Evolutionary conservation across 2,888 invertebrate species (phyloP).

Genomic region (Apodemia duryi): DNA sequence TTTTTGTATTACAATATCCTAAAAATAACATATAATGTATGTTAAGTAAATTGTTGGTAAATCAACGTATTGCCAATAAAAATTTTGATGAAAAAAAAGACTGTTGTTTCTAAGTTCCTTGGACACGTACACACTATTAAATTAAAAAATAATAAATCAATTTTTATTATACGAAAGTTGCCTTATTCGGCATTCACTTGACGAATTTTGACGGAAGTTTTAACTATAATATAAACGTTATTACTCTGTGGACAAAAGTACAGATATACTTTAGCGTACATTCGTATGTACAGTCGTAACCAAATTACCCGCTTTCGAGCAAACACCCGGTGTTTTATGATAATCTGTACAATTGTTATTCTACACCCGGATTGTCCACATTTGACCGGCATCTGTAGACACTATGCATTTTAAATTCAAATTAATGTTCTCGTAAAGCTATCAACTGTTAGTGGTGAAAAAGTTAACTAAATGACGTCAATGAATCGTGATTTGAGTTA

Average conservation of each 20-base stretch:
- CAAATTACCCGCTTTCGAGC: slow-evolving; percentile 79
- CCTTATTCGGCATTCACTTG: slow-evolving; percentile 27
- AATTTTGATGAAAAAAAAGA: too few species aligned
- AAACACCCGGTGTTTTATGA: slow-evolving; percentile 77
- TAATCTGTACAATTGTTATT: slow-evolving; percentile 73
- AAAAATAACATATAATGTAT: too few species aligned
- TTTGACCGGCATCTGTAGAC: slow-evolving; percentile 73
- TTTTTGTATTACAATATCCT: too few species aligned
- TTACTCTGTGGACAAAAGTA: slow-evolving; percentile 16
- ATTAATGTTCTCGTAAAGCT: slow-evolving; percentile 75
- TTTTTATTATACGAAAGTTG: not conserved
- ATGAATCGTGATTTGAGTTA: slow-evolving; percentile 64
- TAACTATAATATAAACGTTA: slow-evolving; percentile 50
- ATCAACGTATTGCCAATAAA: too few species aligned
- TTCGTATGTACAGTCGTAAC: slow-evolving; percentile 65
- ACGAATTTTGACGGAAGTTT: slow-evolving; percentile 56
- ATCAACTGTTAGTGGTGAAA: slow-evolving; percentile 62
- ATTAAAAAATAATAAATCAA: slow-evolving; percentile 14
- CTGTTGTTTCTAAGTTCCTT: not conserved
- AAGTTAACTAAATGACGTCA: slow-evolving; percentile 57
- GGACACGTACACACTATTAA: not conserved
- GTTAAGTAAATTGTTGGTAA: too few species aligned
- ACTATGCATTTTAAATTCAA: slow-evolving; percentile 73
- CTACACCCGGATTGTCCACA: slow-evolving; percentile 66
- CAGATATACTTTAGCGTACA: slow-evolving; percentile 40